Percentiles rank a stretch among this genome's conserved stretches.
Conservation (phyloP, 2,797 vertebrate genomes). For the Peromyscus aztecus region DNA sequence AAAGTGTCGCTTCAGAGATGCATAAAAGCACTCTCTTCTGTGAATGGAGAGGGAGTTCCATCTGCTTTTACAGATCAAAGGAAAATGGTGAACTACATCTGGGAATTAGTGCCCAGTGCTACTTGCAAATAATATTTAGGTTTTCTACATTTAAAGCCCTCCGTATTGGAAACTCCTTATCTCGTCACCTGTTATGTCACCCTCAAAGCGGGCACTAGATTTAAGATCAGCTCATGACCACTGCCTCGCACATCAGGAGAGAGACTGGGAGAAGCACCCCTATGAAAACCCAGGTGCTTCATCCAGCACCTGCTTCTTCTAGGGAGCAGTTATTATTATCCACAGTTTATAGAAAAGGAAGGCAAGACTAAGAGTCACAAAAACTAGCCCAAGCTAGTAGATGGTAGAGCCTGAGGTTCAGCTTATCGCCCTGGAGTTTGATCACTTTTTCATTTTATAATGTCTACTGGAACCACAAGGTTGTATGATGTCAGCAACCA, state of each 20-base stretch:
- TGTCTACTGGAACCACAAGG: not conserved
- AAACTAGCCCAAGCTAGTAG: not conserved
- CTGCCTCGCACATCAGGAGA: not conserved
- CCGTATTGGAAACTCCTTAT: not conserved
- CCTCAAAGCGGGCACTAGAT: not conserved
- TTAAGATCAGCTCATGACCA: not conserved
- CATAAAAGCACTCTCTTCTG: not conserved
- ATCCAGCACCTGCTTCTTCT: not conserved
- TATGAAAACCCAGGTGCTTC: not conserved
- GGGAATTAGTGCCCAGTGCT: conserved; percentile 7
- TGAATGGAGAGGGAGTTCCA: not conserved
- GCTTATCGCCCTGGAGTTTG: not conserved
- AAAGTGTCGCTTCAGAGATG: conserved; percentile 5
- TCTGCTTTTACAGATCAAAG: conserved; percentile 48
- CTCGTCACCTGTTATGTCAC: not conserved
- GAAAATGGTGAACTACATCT: conserved; percentile 31
- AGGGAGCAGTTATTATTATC: not conserved
- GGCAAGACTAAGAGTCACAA: not conserved
- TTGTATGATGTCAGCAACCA: not conserved
- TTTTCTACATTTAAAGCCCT: not conserved
- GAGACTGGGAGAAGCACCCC: not conserved
- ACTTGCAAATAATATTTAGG: not conserved
- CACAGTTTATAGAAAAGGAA: conserved; percentile 32
- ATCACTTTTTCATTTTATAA: not conserved
- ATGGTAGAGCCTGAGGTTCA: not conserved